A percentile compares a stretch with the other conserved stretches of the same genome.
These are phyloP conservation scores for Sebastes goodei DNA, from an alignment of 2,797 vertebrate species.

Conservation along the genomic window DNA sequence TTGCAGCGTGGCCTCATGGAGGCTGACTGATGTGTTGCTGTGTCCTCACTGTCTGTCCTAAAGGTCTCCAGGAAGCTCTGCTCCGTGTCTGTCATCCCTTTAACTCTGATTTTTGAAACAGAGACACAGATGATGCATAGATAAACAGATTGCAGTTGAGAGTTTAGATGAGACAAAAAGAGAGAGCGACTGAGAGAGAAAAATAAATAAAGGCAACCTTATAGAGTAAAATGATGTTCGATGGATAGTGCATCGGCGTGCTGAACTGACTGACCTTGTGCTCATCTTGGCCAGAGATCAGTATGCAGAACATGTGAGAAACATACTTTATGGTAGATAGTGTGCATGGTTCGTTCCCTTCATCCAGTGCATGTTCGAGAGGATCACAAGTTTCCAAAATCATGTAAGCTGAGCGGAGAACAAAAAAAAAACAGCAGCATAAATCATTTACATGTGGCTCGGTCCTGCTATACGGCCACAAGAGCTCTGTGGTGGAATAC, in stretches of 20 bases:
- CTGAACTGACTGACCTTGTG: constrained; percentile 28
- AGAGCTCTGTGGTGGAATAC: constrained; percentile 18
- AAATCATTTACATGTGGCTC: constrained; percentile 54
- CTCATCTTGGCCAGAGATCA: constrained; percentile 39
- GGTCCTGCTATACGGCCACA: not conserved
- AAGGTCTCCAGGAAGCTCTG: constrained; percentile 12
- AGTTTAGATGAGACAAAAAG: not conserved
- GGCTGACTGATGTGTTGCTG: constrained; percentile 28
- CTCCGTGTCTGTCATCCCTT: constrained; percentile 17
- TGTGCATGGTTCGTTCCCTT: not conserved
- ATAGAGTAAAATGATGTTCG: not conserved
- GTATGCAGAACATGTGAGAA: constrained; percentile 33
- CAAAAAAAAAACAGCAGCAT: not conserved
- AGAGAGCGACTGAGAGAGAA: not conserved
- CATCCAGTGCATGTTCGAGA: constrained; percentile 14
- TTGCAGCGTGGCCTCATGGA: constrained; percentile 5
- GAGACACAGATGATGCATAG: not conserved
- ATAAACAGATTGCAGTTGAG: constrained; percentile 10
- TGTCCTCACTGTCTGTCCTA: constrained; percentile 10
- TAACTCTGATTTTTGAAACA: constrained; percentile 10
- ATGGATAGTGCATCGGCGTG: not conserved
- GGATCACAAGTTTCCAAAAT: constrained; percentile 40
- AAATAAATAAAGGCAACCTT: not conserved
- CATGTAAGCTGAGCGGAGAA: constrained; percentile 18
- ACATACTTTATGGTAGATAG: constrained; percentile 17